Evolutionary conservation across 2,797 vertebrate species (phyloP), one percentile per base, ranked within the genome.

Genomic region (Cyprinella venusta): DNA sequence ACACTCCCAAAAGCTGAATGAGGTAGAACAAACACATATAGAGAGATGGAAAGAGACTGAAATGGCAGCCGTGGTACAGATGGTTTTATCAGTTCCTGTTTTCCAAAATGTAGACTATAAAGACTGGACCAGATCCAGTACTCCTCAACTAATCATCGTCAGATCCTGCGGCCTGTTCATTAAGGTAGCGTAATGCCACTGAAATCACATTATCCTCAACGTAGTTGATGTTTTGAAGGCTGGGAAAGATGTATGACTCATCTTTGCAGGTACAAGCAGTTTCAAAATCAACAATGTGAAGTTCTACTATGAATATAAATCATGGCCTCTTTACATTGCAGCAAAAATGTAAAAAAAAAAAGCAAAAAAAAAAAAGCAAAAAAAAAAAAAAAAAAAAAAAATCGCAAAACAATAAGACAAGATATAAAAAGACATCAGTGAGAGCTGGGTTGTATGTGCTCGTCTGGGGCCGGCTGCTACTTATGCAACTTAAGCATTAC

Each of bases 171-270:
- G 91, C 91, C 92, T 92, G 91, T 91, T 94, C 90, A 91, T 94
- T 93, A 90, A 91, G 90, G 89, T 90, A 91, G 91, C 87, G 90
- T 93, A 94, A 94, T 94, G 93, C 89, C 93, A 91, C 81, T 82
- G 3, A 93, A 93, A 94, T 94, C 90, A 90, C 82, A 94, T 94
- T 94, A 93, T 76, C 87, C 84, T 90, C 86, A 89, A 91, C 86
- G 87, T 88, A 89, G 93, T 90, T 92, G 86, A 89, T 89, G 88
- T 91, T 90, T 92, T 91, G 90, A 89, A 89, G 86, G 90, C 92
- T 91, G 90, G 69, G 84, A 86, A 85, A 91, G 86, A 85, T 90
- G 92, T 91, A 93, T 94, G 94, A 95, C 90, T 95, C 94, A 95
- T 87, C 80, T 82, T 89, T 86, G 90, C 90, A 93, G 92, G 92